A percentile compares a stretch with the other conserved stretches of the same genome.
Conservation (phyloP, 2,888 invertebrate genomes). For the Biston betularia region DNA sequence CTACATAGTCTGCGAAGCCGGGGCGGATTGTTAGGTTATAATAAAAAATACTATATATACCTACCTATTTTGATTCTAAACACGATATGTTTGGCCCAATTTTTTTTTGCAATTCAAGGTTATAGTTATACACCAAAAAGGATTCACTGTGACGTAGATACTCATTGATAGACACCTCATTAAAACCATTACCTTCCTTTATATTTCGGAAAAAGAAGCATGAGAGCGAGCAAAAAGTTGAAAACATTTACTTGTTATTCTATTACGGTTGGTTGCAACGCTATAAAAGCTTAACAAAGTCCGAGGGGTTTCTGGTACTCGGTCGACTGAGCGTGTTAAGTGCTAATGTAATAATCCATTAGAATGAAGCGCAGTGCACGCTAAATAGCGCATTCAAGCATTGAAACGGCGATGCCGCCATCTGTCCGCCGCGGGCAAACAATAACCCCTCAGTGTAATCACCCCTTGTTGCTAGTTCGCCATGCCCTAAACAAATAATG, state of each 20-base stretch:
- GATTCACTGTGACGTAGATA: too few relatives aligned
- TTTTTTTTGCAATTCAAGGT: too few relatives aligned
- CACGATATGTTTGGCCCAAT: too few relatives aligned
- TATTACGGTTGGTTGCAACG: conserved; percentile 66
- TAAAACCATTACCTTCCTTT: too few relatives aligned
- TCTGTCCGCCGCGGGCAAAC: conserved; percentile 82
- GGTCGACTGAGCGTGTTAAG: conserved; percentile 83
- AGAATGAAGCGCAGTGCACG: conserved; percentile 83
- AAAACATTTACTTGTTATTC: conserved; percentile 70
- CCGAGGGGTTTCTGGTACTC: conserved; percentile 75
- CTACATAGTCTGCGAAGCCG: too few relatives aligned
- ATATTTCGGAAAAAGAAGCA: conserved; percentile 48
- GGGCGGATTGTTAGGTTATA: too few relatives aligned
- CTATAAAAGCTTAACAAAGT: conserved; percentile 70
- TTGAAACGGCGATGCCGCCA: conserved; percentile 73
- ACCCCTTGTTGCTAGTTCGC: conserved; percentile 75
- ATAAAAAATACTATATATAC: too few relatives aligned
- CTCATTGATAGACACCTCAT: too few relatives aligned
- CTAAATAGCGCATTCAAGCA: conserved; percentile 84
- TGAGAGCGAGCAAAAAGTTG: conserved; percentile 57
- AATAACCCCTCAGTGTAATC: conserved; percentile 74
- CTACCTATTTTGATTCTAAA: too few relatives aligned
- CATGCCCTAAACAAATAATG: conserved; percentile 81
- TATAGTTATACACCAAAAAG: too few relatives aligned
- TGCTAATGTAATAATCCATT: conserved; percentile 86